Percentiles rank a stretch among this genome's conserved stretches.
Conservation (phyloP, 2,888 invertebrate genomes). For the Callosobruchus maculatus region DNA sequence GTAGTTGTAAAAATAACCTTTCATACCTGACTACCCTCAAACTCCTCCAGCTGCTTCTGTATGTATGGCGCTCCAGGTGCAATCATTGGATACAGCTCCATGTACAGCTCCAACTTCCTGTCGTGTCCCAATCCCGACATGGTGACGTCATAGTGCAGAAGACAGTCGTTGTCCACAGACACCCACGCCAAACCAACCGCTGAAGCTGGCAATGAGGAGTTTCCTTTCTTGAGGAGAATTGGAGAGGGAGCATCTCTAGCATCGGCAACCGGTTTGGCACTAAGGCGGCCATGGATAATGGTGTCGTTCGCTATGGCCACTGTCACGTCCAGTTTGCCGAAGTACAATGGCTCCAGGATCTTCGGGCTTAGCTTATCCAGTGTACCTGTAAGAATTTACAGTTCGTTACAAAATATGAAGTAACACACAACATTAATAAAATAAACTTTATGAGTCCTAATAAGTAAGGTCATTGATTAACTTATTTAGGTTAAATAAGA, state of each 20-base stretch:
- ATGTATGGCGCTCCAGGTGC: constrained; percentile 66
- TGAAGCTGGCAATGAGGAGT: constrained; percentile 52
- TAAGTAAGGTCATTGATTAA: too few species aligned
- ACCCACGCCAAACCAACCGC: constrained; percentile 80
- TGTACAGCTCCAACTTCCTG: constrained; percentile 53
- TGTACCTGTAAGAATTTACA: constrained; percentile 41
- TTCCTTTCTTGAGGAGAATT: constrained; percentile 61
- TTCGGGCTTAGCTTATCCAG: constrained; percentile 74
- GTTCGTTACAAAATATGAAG: background rate
- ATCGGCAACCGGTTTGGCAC: constrained; percentile 68
- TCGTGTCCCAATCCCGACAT: constrained; percentile 46
- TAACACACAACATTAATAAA: too few species aligned
- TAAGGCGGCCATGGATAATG: constrained; percentile 65
- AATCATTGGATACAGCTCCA: constrained; percentile 64
- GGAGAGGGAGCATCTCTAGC: constrained; percentile 69
- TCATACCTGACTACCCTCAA: constrained; percentile 51
- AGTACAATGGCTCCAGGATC: constrained; percentile 78
- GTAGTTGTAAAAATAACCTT: too few species aligned
- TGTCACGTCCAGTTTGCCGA: constrained; percentile 75
- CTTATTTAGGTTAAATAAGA: too few species aligned
- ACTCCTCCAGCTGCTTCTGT: constrained; percentile 59
- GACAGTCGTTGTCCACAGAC: constrained; percentile 75
- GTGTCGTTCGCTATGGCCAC: constrained; percentile 61
- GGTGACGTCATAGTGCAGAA: constrained; percentile 73
- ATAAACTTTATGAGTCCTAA: too few species aligned